Evolutionary conservation across 2,888 invertebrate genomes (phyloP), one percentile per base, ranked within the genome.

Genomic region (Ctenicera cuprea): DNA sequence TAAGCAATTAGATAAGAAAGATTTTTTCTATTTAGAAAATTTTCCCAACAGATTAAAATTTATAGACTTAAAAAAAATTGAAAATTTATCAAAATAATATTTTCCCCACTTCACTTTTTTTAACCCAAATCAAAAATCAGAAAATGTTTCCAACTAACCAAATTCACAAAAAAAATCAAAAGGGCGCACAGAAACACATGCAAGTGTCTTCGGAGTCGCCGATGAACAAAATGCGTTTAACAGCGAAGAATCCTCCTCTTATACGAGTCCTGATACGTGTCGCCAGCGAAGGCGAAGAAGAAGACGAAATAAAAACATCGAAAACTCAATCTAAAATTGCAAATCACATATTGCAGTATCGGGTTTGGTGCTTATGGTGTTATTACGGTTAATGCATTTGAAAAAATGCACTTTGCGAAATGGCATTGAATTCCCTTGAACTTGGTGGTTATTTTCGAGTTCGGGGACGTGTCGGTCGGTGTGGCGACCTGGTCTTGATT

Each of bases 371-470:
- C 52, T 16, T 16, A 26, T 26, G 45, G 45, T 26, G 7, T 33
- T 33, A 22, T 22, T 11, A 16, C 7, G 8, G 12, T 12, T 4
- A 4, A 26, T 52, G 52, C 52, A 52, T 52, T 26, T 38, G 11
- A n/a, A 69, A 74, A 74, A 70, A 59, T 69, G 68, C 63, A 63
- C 30, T 66, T 54, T 45, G 65, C 43, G 66, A 75, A 77, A 77
- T 77, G 75, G 54, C 77, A 76, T 72, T 70, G 77, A 69, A 72
- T 74, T 52, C 52, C 78, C 78, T 77, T 77, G 77, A 78, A 78
- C 78, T 75, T 78, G 76, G 67, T 54, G 43, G 22, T 30, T 43
- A 48, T 57, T 61, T 57, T 73, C 57, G 52, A 73, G 73, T 73
- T 73, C 57, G 38, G 50, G 65, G 37, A 38, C 65, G 65, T n/a